A percentile compares a stretch with the other conserved stretches of the same genome.
Evolutionary conservation across 2,888 invertebrate genomes (phyloP).

Genomic region (Clusia tigrina): DNA sequence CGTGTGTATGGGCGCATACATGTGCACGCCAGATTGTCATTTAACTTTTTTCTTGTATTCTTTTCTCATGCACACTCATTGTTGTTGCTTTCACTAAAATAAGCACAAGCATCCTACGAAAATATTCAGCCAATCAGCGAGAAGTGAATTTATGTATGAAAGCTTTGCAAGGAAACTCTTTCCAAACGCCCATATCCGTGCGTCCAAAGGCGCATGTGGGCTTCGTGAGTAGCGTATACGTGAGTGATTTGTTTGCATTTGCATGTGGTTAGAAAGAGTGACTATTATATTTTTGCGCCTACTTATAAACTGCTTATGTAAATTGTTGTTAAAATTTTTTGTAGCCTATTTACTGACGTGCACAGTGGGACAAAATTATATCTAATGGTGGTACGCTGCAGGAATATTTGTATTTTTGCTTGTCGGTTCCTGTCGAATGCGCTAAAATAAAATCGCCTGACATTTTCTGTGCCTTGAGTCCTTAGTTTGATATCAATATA

Average conservation of each 20-base stretch:
- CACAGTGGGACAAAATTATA: not conserved
- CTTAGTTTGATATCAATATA: too few relatives aligned
- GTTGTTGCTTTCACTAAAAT: not conserved
- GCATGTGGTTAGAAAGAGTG: not conserved
- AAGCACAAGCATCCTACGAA: conserved; percentile 3
- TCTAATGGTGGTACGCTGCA: too few relatives aligned
- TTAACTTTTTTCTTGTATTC: not conserved
- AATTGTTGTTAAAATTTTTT: too few relatives aligned
- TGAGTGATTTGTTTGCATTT: not conserved
- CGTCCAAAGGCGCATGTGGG: not conserved
- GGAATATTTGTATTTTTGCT: too few relatives aligned
- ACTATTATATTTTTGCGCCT: too few relatives aligned
- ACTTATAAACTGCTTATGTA: too few relatives aligned
- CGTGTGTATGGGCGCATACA: too few relatives aligned
- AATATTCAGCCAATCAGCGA: conserved; percentile 14
- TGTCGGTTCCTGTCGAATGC: too few relatives aligned
- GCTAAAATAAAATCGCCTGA: too few relatives aligned
- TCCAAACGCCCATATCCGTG: not conserved
- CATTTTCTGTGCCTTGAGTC: too few relatives aligned
- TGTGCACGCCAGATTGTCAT: not conserved
- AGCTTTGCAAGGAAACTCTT: not conserved
- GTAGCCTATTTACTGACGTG: too few relatives aligned
- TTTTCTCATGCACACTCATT: not conserved
- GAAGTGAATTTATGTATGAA: conserved; percentile 4
- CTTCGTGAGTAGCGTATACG: not conserved